phyloP scores from a whole-genome alignment of 2,113 vertebrate species.

The human (Homo sapiens) region DNA sequence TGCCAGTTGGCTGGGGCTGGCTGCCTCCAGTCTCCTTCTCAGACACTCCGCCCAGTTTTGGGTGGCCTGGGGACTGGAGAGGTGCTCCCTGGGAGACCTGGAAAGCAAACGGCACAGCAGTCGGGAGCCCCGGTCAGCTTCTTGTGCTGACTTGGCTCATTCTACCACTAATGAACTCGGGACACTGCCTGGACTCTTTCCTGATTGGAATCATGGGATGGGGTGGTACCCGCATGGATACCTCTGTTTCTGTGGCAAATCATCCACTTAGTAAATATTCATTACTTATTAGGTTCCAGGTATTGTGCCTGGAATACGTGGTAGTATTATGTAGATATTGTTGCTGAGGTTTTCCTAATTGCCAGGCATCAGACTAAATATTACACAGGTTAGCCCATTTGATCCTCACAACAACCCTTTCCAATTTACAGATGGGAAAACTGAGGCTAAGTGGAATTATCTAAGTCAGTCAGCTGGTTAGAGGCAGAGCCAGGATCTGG shows the following conservation, averaged over 20 bases:
- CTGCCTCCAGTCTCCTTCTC: background rate
- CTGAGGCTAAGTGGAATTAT: background rate
- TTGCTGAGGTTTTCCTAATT: background rate
- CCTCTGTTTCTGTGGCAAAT: background rate
- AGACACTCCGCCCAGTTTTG: conserved; percentile 28
- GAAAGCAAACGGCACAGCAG: background rate
- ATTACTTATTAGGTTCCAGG: background rate
- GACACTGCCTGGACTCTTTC: background rate
- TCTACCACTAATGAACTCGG: background rate
- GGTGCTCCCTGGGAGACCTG: conserved; percentile 33
- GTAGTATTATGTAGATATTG: background rate
- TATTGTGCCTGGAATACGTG: background rate
- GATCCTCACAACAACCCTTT: background rate
- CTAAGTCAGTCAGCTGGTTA: background rate
- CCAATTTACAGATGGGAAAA: background rate
- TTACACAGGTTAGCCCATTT: background rate
- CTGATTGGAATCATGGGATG: background rate
- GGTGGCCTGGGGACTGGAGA: conserved; percentile 39
- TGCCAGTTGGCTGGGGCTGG: conserved; percentile 6
- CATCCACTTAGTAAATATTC: background rate
- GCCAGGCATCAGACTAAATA: background rate
- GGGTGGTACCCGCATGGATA: too few relatives aligned
- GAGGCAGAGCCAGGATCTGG: background rate
- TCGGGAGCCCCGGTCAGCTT: background rate
- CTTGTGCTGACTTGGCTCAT: background rate